Evolutionary conservation across 2,113 vertebrate genomes (phyloP), one percentile per base, ranked within the genome.

Genomic region (Cryptomyrus ogoouensis): DNA sequence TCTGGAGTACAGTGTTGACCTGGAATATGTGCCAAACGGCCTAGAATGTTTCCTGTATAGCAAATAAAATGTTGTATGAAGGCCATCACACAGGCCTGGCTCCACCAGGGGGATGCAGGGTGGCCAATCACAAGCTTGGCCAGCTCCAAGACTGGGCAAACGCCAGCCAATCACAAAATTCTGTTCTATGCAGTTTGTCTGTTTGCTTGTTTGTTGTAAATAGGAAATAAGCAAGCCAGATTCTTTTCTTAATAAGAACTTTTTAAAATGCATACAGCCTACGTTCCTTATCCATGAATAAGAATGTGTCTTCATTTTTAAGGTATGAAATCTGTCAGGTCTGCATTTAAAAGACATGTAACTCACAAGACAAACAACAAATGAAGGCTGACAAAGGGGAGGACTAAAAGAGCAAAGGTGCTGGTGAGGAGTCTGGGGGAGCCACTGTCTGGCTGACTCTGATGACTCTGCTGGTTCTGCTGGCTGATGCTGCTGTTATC

Each of bases 1-100:
- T 89, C 89, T 84, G 90, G 89, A 91, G 80, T 91, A 91, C 93
- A 93, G 93, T 93, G 92, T 90, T 91, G 89, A 89, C 88, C 90
- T 90, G 56, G 89, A 90, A 89, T 88, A 87, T 90, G 88, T 89
- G 89, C 74, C 90, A 53, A 91, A 80, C 35, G 39, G 24, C 53
- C n/a, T 86, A 35, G 10, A 21, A 27, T 35, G 39, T 84, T 50
- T 53, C 84, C 47, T 83, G 80, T 46, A 77, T 31, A 84, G 91
- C 91, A 90, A 24, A 90, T 91, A 46, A 12, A 87, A 80, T 89
- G 19, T 10, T 88, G 49, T 12, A 12, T 44, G 47, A 70, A 70
- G 62, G n/a, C 62, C 62, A 31, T 70, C 3, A 66, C 3, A 31
- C 62, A 66, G 62, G 9, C 62, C 62, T 70, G 62, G 9, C n/a